A percentile compares a stretch with the other conserved stretches of the same genome.
Evolutionary conservation across 2,888 invertebrate genomes (phyloP).

Genomic region (Andrena fulva): DNA sequence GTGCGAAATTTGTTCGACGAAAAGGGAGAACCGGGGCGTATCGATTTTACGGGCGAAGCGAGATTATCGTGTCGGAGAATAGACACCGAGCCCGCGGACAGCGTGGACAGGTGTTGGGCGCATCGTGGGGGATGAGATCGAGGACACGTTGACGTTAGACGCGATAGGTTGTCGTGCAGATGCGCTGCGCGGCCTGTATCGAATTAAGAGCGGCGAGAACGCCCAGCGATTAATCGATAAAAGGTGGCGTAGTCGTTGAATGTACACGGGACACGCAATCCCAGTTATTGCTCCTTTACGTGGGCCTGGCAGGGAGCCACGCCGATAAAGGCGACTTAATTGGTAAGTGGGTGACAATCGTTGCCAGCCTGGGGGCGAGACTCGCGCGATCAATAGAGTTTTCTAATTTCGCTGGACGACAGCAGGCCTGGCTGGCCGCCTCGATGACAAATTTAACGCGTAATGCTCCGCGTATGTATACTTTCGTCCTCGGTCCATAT

Average conservation of each 20-base stretch:
- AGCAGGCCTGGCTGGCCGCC: constrained; percentile 20
- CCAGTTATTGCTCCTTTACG: constrained; percentile 41
- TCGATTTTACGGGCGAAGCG: background rate
- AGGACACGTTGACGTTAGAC: constrained; percentile 38
- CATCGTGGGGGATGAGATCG: background rate
- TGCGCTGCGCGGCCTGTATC: constrained; percentile 14
- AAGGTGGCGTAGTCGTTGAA: constrained; percentile 32
- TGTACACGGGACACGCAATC: constrained; percentile 38
- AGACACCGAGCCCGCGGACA: constrained; percentile 3
- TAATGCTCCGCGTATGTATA: constrained; percentile 44
- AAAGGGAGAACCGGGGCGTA: background rate
- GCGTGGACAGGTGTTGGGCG: constrained; percentile 7
- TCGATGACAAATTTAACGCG: constrained; percentile 60
- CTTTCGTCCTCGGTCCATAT: constrained; percentile 63
- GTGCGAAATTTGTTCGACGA: no score
- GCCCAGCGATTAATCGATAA: constrained; percentile 39
- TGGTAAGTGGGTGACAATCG: constrained; percentile 70
- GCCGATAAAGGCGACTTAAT: constrained; percentile 64
- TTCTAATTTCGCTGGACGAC: constrained; percentile 61
- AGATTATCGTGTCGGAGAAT: constrained; percentile 22
- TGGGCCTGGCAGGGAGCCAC: constrained; percentile 46
- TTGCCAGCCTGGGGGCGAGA: constrained; percentile 32
- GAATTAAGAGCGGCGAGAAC: constrained; percentile 45
- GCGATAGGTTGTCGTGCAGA: constrained; percentile 25
- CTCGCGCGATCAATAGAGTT: constrained; percentile 59